A percentile compares a stretch with the other conserved stretches of the same genome.
phyloP scores from a whole-genome alignment of 1,140 invertebrate species.

The Lethrus apterus region DNA sequence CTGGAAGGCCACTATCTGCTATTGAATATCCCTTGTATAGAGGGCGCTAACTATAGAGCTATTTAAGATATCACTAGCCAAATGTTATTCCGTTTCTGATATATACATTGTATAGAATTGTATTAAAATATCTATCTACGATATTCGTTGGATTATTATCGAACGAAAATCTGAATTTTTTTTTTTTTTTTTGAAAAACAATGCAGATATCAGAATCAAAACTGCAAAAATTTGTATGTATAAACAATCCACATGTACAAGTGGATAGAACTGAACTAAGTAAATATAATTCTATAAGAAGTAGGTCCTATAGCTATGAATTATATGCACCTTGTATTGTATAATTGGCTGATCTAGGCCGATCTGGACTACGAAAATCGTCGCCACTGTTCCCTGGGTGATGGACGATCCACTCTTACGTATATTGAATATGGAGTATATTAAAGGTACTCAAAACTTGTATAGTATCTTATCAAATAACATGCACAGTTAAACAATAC shows the following conservation, averaged over 20 bases:
- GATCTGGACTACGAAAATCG: slow-evolving; percentile 12
- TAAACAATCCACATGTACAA: slow-evolving; percentile 14
- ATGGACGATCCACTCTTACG: slow-evolving; percentile 12
- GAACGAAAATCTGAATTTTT: neutral
- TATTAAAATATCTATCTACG: neutral
- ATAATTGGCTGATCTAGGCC: slow-evolving; percentile 17
- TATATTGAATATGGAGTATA: slow-evolving; percentile 9
- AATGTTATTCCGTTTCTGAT: slow-evolving; percentile 8
- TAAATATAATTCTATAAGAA: slow-evolving; percentile 4
- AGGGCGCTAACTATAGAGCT: slow-evolving; percentile 15
- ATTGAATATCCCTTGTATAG: slow-evolving; percentile 15
- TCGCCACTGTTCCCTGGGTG: slow-evolving; percentile 13
- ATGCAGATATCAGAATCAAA: slow-evolving; percentile 9
- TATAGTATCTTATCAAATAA: slow-evolving; percentile 17
- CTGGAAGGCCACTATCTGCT: slow-evolving; percentile 19
- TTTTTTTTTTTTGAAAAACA: neutral
- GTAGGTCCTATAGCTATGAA: slow-evolving; percentile 6
- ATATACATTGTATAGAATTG: neutral
- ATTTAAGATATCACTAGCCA: slow-evolving; percentile 19
- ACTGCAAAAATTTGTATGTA: slow-evolving; percentile 13
- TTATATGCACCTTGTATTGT: slow-evolving; percentile 15
- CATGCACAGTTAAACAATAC: slow-evolving; percentile 19
- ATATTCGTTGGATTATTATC: neutral
- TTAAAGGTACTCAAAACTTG: slow-evolving; percentile 18
- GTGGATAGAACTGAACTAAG: slow-evolving; percentile 12